Base-by-base conservation (phyloP, 2,888 invertebrate genomes). In the Calameuta pallipes region DNA sequence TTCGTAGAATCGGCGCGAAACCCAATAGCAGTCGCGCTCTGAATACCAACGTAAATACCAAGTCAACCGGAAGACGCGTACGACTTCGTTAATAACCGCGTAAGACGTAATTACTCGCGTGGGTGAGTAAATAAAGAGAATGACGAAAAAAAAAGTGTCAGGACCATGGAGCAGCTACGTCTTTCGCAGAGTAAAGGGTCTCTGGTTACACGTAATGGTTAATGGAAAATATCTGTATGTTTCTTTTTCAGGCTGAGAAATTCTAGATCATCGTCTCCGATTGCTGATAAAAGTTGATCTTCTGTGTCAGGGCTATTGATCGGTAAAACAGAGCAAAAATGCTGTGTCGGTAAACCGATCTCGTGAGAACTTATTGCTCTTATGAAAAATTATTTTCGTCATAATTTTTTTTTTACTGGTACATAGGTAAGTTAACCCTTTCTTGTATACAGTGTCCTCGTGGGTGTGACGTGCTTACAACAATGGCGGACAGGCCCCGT, bases 401-500 rank as follows among this genome's bases (percentile, higher is more conserved):
- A 56, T 23, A 9, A 9, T 23, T 56, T 41, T 23, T 41, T 23
- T 23, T 23, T 41, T 37, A 37, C 15, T 4, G 15, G 2, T 23
- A 9, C 2, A 56, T 23, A 56, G 56, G 56, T 15, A 9, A 56
- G 56, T 56, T 23, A 56, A 56, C 56, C 56, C 56, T 15, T 56
- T 56, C 9, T 56, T 23, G 23, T 56, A 9, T 9, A 56, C 56
- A 6, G 9, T 9, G 15, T 56, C 56, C 56, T 78, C 75, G 71
- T 78, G 76, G 74, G 77, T 78, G 78, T 76, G 78, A 82, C 37
- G 70, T 75, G 78, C 76, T 83, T 81, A 76, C 77, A 82, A 82
- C 80, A 81, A 82, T 80, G 74, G 74, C 75, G 80, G 79, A 75
- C 75, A 74, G 78, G 79, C 82, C 80, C 56, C 6, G 56, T 56